Evolutionary conservation across 2,113 vertebrate genomes (phyloP), one percentile per base, ranked within the genome.

Genomic region (Chaetodon trifascialis): DNA sequence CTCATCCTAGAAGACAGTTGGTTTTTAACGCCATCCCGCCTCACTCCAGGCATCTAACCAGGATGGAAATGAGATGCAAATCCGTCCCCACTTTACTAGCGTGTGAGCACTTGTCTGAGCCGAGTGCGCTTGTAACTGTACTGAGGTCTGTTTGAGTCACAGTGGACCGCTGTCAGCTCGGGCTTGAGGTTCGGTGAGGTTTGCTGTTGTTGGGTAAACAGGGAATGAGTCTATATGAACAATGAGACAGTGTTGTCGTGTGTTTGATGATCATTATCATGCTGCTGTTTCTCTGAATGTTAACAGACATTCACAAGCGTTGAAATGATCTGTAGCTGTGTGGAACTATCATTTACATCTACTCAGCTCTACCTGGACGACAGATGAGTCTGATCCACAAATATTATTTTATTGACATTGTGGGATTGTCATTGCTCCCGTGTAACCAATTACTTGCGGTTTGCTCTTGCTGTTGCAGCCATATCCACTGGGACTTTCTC

Each of bases 1-100:
- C 66, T 80, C 60, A 67, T 88, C 85, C 86, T 85, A 11, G 67
- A 89, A 88, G 81, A 82, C 89, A 76, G 90, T 93, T 93, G 76
- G 70, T 47, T 60, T 79, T 79, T 69, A 82, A 79, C 21, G 67
- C 76, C n/a, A 4, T 79, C 80, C 68, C 66, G 17, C 64, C 77
- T 80, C 62, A 88, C 76, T 87, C 84, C 62, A 88, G 85, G 80
- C 83, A 87, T 30, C 68, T 65, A 84, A 93, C 82, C 34, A 68
- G 88, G 89, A 95, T 92, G 94, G 83, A 95, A 95, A 95, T 95
- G 36, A 95, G 86, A 96, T 96, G 95, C 94, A 96, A 96, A 96
- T 95, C 62, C 6, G 6, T 73, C n/a, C 51, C 71, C 55, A 73
- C 58, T 92, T 78, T 62, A 69, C n/a, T 44, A 75, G 71, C 93